Base-by-base conservation (phyloP, 2,113 vertebrate genomes). In the Turnix velox region DNA sequence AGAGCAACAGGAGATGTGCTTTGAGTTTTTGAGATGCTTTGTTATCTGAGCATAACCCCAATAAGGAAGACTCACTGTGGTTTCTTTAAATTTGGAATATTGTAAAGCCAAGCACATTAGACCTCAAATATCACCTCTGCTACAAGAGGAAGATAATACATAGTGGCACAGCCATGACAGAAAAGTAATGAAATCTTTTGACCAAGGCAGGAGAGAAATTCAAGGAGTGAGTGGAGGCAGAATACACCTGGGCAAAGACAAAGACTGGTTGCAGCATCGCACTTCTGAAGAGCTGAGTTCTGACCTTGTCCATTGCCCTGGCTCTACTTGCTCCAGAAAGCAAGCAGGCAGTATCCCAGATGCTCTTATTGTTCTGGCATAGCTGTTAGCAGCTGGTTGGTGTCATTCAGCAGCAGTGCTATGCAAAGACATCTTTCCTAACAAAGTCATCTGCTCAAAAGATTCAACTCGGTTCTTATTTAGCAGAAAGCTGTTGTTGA, bases 391-490 rank as follows among this genome's bases (percentile, higher is more conserved):
- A 42, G 22, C 27, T 42, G 30, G 5, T 6, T 28, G 10, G 23
- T 20, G 28, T 22, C 2, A 0, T n/a, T 37, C 13, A 52, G 14
- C n/a, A 43, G n/a, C 62, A 18, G 18, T 5, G 18, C 30, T 42
- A 40, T 71, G 39, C 33, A 30, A 48, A 46, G 39, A 7, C 5
- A 4, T 23, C 20, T 12, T 25, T n/a, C 48, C 52, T 37, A 10
- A 8, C 6, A 7, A 27, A 51, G 48, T 23, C 39, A 42, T 7
- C 6, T 2, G 0, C 0, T 0, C 19, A 37, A 43, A 28, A 23
- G 24, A 20, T 61, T 61, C 28, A 59, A 11, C 49, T 75, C 19
- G 19, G 25, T 42, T 69, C 33, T 63, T 33, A 37, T 16, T 75
- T 52, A 42, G 10, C 30, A 14, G 39, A 24, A 76, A 81, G 27